Conservation (phyloP, 1,140 invertebrate genomes). For the Physella acuta region DNA sequence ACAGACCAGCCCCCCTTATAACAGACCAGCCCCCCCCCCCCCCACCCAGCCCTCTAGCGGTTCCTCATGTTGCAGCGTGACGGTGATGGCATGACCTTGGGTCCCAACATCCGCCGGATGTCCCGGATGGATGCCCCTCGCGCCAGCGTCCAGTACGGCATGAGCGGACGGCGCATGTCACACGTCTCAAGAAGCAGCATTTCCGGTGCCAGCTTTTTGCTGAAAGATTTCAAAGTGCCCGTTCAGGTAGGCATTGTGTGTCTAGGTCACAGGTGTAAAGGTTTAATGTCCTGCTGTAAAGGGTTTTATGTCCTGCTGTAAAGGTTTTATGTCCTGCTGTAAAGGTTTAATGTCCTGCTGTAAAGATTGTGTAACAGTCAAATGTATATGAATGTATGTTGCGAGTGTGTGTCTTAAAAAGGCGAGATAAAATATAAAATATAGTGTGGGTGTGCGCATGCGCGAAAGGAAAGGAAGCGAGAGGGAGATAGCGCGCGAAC, state of each 20-base stretch:
- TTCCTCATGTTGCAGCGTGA: constrained; percentile 2
- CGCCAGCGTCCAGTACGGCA: constrained; percentile 38
- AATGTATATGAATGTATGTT: no score
- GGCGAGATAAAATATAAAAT: no score
- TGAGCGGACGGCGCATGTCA: constrained; percentile 39
- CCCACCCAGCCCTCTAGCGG: background rate
- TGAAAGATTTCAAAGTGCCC: constrained; percentile 15
- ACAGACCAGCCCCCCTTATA: background rate
- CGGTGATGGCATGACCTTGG: constrained; percentile 17
- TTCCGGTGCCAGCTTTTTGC: constrained; percentile 26
- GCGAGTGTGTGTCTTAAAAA: no score
- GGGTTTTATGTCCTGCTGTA: no score
- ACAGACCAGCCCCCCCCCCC: background rate
- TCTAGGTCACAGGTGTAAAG: no score
- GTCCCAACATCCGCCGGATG: constrained; percentile 38
- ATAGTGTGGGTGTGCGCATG: no score
- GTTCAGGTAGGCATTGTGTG: constrained; percentile 8
- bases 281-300: no score
- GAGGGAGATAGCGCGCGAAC: no score
- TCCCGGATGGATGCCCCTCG: constrained; percentile 36
- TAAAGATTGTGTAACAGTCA: no score
- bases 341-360: no score
- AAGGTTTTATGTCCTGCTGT: no score
- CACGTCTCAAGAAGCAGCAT: constrained; percentile 36
- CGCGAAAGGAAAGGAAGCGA: no score